phyloP scores from a whole-genome alignment of 2,797 vertebrate species.

The Characodon lateralis region DNA sequence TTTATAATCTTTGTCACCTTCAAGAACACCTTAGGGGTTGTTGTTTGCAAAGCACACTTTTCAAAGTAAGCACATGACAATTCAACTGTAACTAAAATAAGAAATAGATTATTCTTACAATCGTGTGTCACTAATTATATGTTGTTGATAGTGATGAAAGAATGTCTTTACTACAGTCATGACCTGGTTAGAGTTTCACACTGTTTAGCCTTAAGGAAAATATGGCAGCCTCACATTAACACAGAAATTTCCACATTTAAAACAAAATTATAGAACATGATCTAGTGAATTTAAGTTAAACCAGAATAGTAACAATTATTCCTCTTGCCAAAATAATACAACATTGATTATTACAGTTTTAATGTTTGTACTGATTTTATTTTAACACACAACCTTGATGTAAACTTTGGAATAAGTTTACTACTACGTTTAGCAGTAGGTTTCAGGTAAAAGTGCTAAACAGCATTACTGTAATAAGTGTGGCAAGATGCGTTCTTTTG shows the following conservation, averaged over 20 bases:
- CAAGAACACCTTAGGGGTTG: constrained; percentile 2
- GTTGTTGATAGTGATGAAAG: neutral
- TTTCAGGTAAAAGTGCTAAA: no score
- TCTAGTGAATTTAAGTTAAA: no score
- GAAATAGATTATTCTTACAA: neutral
- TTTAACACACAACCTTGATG: neutral
- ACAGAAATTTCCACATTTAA: no score
- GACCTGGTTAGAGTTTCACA: neutral
- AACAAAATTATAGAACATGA: no score
- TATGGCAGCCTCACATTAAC: neutral
- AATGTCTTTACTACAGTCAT: neutral
- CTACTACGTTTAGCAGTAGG: no score
- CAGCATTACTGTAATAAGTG: no score
- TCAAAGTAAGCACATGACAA: neutral
- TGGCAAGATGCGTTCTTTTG: no score
- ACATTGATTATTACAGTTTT: neutral
- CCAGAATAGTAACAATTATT: neutral
- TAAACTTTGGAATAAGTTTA: no score
- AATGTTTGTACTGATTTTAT: neutral
- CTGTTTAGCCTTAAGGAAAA: neutral
- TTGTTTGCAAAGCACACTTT: neutral
- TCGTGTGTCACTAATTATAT: neutral
- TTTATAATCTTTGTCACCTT: neutral
- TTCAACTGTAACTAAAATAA: neutral
- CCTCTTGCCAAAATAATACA: neutral